Evolutionary conservation across 2,888 invertebrate species (phyloP).

Genomic region (Meiosimyza platycephala): DNA sequence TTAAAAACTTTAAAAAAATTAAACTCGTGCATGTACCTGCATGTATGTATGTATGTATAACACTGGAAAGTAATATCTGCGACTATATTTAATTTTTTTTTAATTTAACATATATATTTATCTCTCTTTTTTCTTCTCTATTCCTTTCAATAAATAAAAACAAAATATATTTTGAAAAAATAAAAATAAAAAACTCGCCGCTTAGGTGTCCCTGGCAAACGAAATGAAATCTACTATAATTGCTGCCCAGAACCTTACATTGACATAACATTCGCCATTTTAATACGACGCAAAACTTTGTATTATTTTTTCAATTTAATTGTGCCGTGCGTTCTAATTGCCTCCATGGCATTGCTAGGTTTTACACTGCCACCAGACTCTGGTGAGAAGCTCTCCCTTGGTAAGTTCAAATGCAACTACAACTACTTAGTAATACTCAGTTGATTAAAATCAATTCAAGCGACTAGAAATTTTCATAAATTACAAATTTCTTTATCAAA

Average conservation of each 20-base stretch:
- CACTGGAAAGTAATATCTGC: conserved; percentile 1
- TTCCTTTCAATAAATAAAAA: conserved; percentile 30
- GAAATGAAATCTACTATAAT: conserved; percentile 94
- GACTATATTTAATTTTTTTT: conserved; percentile 1
- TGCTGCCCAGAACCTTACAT: conserved; percentile 98
- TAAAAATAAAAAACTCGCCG: conserved; percentile 23
- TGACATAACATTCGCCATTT: conserved; percentile 97
- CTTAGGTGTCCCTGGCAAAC: conserved; percentile 87
- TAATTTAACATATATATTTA: conserved; percentile 35
- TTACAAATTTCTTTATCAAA: conserved; percentile 12
- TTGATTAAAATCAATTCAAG: conserved; percentile 33
- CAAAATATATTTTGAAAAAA: conserved; percentile 20
- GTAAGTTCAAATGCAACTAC: conserved; percentile 69
- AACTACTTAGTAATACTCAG: conserved; percentile 27
- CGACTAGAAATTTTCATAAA: conserved; percentile 31
- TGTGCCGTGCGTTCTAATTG: conserved; percentile 98
- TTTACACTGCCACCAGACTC: conserved; percentile 99
- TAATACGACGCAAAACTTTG: conserved; percentile 95
- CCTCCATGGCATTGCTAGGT: conserved; percentile 97
- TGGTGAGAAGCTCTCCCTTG: conserved; percentile 98
- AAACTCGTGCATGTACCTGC: neutral
- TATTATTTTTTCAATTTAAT: conserved; percentile 99
- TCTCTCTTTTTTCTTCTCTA: conserved; percentile 48
- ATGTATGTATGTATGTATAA: conserved; percentile 14
- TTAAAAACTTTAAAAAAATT: neutral